phyloP scores from a whole-genome alignment of 1,140 invertebrate species.

The Megathymus violae region DNA sequence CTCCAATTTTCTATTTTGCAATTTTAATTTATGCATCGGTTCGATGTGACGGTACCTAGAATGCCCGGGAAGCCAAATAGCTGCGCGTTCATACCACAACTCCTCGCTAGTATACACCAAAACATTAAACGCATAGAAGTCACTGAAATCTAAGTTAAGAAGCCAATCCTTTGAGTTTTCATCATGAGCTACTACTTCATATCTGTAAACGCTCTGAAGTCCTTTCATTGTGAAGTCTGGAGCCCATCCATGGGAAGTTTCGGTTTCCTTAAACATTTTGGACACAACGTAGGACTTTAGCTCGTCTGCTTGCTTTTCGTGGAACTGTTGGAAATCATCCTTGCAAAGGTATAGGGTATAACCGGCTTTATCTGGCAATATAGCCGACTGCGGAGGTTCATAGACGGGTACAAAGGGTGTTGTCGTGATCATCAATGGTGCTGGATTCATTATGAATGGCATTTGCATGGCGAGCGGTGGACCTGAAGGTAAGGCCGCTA shows the following conservation, averaged over 20 bases:
- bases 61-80: conserved; percentile 78
- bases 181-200: conserved; percentile 61
- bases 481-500: background rate
- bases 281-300: conserved; percentile 61
- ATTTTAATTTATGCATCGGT: conserved; percentile 62
- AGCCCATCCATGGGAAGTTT: conserved; percentile 54
- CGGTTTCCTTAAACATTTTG: conserved; percentile 53
- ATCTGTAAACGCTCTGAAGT: conserved; percentile 55
- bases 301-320: conserved; percentile 43
- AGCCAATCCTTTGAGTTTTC: conserved; percentile 62
- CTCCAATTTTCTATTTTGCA: conserved; percentile 65
- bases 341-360: conserved; percentile 67
- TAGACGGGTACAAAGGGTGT: conserved; percentile 33
- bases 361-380: background rate
- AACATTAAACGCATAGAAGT: conserved; percentile 55
- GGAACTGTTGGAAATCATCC: conserved; percentile 62
- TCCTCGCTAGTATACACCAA: conserved; percentile 70
- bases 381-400: conserved; percentile 6
- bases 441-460: conserved; percentile 34
- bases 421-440: conserved; percentile 40
- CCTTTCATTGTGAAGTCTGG: conserved; percentile 70
- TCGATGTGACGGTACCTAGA: conserved; percentile 58
- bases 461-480: background rate
- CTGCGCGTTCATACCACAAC: conserved; percentile 70
- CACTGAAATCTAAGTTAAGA: conserved; percentile 60